Percentiles rank a stretch among this genome's conserved stretches.
Conservation (phyloP, 2,888 invertebrate genomes). For the Cepaea hortensis region DNA sequence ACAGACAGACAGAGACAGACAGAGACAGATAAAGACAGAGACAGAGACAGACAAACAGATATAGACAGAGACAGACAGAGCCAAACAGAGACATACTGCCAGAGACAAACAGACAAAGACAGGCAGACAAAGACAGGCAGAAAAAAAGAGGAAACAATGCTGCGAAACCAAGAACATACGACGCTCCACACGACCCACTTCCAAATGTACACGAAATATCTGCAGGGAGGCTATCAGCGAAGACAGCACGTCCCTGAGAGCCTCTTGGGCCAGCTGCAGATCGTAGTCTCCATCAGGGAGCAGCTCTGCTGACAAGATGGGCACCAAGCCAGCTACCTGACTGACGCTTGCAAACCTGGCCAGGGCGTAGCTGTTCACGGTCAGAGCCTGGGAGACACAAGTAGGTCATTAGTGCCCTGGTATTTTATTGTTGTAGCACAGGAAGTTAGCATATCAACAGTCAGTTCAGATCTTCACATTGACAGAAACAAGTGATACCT, state of each 20-base stretch:
- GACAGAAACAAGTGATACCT: too few species aligned
- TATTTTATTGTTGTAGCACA: too few species aligned
- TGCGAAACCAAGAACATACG: too few species aligned
- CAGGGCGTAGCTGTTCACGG: conserved; percentile 24
- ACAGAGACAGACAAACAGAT: background rate
- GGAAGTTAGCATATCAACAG: too few species aligned
- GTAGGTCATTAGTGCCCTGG: too few species aligned
- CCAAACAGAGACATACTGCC: background rate
- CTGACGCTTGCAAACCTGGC: conserved; percentile 24
- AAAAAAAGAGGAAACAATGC: background rate
- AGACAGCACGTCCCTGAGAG: conserved; percentile 11
- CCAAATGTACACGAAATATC: conserved; percentile 16
- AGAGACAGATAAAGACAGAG: too few species aligned
- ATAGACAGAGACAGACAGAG: background rate
- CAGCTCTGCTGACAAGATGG: conserved; percentile 27
- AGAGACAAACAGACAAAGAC: background rate
- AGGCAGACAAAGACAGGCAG: background rate
- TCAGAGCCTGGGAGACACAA: conserved; percentile 14
- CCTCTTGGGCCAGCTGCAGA: background rate
- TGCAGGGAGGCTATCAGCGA: conserved; percentile 18
- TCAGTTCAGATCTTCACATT: too few species aligned
- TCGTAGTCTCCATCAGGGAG: background rate
- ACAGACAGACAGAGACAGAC: too few species aligned
- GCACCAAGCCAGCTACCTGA: conserved; percentile 33
- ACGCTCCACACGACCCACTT: background rate